These are phyloP conservation scores for Pseudochirops corinnae DNA, from an alignment of 2,797 vertebrate genomes.

Conservation along the genomic window DNA sequence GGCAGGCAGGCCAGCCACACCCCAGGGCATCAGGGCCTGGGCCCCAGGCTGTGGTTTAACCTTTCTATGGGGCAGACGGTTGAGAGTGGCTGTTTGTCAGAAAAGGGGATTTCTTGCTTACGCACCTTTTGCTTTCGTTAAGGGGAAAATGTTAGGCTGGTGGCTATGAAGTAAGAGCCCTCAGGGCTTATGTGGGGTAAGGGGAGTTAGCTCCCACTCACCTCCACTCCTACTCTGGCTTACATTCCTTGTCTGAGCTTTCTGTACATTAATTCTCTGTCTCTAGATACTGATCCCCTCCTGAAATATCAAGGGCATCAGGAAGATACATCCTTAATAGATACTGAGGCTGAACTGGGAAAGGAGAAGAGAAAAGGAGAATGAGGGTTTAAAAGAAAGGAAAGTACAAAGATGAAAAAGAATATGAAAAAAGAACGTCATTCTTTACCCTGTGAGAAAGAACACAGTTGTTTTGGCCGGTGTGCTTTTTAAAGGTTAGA, in stretches of 20 bases:
- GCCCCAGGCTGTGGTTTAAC: slow-evolving; percentile 79
- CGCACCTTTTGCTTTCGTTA: slow-evolving; percentile 57
- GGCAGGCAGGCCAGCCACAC: slow-evolving; percentile 59
- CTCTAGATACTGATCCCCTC: neutral
- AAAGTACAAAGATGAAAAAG: slow-evolving; percentile 46
- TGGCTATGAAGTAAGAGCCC: slow-evolving; percentile 56
- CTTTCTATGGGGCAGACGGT: slow-evolving; percentile 68
- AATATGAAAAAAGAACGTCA: neutral
- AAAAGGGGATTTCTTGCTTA: slow-evolving; percentile 87
- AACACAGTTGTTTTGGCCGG: neutral
- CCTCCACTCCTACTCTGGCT: slow-evolving; percentile 1
- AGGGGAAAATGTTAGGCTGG: slow-evolving; percentile 68
- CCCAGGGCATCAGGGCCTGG: slow-evolving; percentile 64
- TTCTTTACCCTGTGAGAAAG: neutral
- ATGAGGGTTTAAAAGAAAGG: slow-evolving; percentile 32
- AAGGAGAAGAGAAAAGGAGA: slow-evolving; percentile 49
- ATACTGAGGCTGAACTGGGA: slow-evolving; percentile 48
- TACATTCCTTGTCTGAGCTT: slow-evolving; percentile 28
- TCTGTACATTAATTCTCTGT: slow-evolving; percentile 40
- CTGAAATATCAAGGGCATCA: slow-evolving; percentile 34
- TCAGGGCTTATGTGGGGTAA: slow-evolving; percentile 50
- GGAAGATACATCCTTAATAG: slow-evolving; percentile 38
- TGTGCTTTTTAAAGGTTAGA: neutral
- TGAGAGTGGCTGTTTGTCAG: slow-evolving; percentile 70
- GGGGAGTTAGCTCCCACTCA: slow-evolving; percentile 20